These are phyloP conservation scores for Pleuronectes platessa DNA, from an alignment of 2,113 vertebrate genomes.

Conservation along the genomic window DNA sequence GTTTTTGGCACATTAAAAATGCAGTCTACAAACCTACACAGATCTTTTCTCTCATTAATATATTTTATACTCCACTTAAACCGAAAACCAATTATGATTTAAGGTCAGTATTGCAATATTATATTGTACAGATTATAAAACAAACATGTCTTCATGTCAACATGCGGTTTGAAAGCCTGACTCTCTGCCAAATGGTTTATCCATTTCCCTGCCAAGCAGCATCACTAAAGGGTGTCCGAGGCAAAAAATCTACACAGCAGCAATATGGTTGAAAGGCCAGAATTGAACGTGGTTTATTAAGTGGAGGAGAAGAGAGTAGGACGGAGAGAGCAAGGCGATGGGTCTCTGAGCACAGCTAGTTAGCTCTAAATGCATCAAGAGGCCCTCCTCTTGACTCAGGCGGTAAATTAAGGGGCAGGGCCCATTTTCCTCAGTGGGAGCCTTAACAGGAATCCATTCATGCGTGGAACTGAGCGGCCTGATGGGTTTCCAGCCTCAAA, in stretches of 20 bases:
- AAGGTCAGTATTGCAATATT: background rate
- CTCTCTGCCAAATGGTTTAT: background rate
- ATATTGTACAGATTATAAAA: background rate
- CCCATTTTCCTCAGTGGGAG: constrained; percentile 68
- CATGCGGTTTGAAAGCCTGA: background rate
- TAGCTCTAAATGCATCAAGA: constrained; percentile 63
- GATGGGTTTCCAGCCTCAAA: constrained; percentile 67
- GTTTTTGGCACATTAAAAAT: background rate
- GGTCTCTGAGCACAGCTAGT: constrained; percentile 55
- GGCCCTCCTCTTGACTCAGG: constrained; percentile 57
- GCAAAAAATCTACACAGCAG: background rate
- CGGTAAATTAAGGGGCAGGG: constrained; percentile 71
- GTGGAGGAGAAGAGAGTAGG: constrained; percentile 19
- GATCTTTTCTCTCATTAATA: background rate
- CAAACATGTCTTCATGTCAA: background rate
- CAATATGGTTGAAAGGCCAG: constrained; percentile 11
- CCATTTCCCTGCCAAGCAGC: background rate
- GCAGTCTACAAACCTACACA: background rate
- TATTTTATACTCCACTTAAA: background rate
- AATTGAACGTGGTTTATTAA: constrained; percentile 20
- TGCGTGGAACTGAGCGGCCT: constrained; percentile 60
- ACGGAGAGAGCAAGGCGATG: constrained; percentile 18
- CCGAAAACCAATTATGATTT: background rate
- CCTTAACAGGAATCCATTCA: constrained; percentile 72
- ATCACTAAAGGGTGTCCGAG: background rate